Base-by-base conservation (phyloP, 2,113 vertebrate genomes). In the Vulpes lagopus region DNA sequence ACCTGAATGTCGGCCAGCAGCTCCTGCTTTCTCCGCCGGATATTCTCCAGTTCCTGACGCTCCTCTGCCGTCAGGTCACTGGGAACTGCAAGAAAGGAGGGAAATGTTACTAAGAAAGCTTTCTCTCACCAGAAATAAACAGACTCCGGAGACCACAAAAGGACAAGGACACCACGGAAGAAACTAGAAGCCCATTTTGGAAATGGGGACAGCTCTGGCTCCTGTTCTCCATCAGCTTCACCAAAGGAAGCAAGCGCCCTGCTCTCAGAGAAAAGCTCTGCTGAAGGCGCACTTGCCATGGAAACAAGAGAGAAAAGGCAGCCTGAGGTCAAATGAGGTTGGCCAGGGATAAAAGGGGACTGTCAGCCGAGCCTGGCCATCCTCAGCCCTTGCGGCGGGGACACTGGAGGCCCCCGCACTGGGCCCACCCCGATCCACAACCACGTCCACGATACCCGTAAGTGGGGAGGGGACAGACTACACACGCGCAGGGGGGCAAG, bases 1-100 rank as follows among this genome's bases (percentile, higher is more conserved):
- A 99, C 99, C 99, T 99, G 99, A 98, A 99, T 99, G 98, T 99
- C 99, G 8, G 99, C 99, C 98, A 99, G 99, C 98, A 99, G 99
- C 98, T 99, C 99, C 98, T 99, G 99, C 98, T 99, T 99, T 91
- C 99, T 99, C 64, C 99, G 99, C 62, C 99, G 99, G 97, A 99
- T 99, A 98, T 99, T 99, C 98, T 99, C 99, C 98, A 99, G 98
- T 94, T 99, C 99, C 98, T 99, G 99, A 91, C 99, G 99, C 98
- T 99, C 99, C 98, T 99, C 99, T 0, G 99, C 99, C 7, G 99
- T 99, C 98, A 99, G 99, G 99, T 99, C 99, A 65, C 99, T 99
- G 95, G 99, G 99, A 97, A 99, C 99, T 99, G 97, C 1, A 32
- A 30, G 38, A 1, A 83, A 57, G 38, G 62, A 74, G 69, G 27